Evolutionary conservation across 2,113 vertebrate genomes (phyloP), one percentile per base, ranked within the genome.

Genomic region (Misgurnus anguillicaudatus): DNA sequence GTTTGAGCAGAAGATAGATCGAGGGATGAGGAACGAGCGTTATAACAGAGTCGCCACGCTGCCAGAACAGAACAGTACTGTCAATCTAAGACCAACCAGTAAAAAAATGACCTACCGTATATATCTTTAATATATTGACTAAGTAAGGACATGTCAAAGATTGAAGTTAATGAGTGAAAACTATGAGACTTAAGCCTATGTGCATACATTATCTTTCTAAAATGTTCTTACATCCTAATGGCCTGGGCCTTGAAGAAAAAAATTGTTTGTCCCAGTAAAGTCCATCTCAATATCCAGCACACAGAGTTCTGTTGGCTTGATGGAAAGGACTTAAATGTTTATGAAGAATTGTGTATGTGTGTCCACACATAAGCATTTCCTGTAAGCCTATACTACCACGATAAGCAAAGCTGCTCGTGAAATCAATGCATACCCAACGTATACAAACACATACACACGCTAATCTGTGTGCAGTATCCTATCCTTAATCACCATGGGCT

Each of bases 201-300:
- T n/a, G n/a, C n/a, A 31, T 13, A 48, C 13, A 11, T 13, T 11
- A 48, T 31, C 31, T 53, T 42, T 75, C 36, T 45, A 16, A 42
- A 47, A 31, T n/a, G n/a, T 19, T 60, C 7, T 21, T 38, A 31
- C 24, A 31, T 51, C 19, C 17, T 38, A 48, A 60, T 48, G 9
- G 70, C 19, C 1, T 19, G 24, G 24, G 24, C 2, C 24, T 31
- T 31, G 24, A 31, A 31, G 24, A 31, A 31, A 31, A n/a, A n/a
- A n/a, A n/a, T n/a, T n/a, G 24, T 31, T 31, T 55, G 39, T 75
- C 82, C 66, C 65, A 76, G 48, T 65, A 77, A 42, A 76, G 63
- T 13, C 41, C 38, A 36, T 77, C 61, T 53, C 24, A 55, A 41
- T 55, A 36, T 73, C 42, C 58, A 75, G 72, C 14, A 1, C 9